Evolutionary conservation across 2,113 vertebrate genomes (phyloP).

Genomic region (Otolemur garnettii): DNA sequence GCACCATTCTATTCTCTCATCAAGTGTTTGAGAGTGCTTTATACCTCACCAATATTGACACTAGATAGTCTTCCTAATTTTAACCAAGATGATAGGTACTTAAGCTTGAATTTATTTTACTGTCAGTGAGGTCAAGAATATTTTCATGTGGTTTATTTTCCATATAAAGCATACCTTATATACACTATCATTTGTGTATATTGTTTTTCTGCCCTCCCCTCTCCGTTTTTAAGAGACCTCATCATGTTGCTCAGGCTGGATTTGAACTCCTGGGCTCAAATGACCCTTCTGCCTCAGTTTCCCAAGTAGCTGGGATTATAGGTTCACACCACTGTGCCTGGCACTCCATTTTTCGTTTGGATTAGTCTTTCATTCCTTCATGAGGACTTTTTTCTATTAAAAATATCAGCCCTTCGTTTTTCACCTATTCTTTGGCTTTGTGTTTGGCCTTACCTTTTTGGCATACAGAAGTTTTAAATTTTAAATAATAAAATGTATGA

Average conservation of each 20-base stretch:
- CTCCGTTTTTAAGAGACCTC: background rate
- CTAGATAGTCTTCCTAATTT: background rate
- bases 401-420: background rate
- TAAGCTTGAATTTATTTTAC: slow-evolving; percentile 24
- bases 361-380: background rate
- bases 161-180: background rate
- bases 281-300: background rate
- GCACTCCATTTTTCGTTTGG: background rate
- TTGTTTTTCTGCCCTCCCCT: background rate
- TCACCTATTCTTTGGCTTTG: background rate
- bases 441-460: background rate
- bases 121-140: slow-evolving; percentile 12
- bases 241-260: background rate
- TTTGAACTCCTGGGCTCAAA: background rate
- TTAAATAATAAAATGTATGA: slow-evolving; percentile 7
- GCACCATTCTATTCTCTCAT: background rate
- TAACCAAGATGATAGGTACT: slow-evolving; percentile 3
- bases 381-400: background rate
- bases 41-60: background rate
- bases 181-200: background rate
- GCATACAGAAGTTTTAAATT: background rate
- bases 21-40: background rate
- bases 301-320: background rate
- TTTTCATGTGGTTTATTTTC: background rate
- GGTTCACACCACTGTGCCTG: background rate